Evolutionary conservation across 1,140 invertebrate species (phyloP).

Genomic region (Piezodorus guildinii): DNA sequence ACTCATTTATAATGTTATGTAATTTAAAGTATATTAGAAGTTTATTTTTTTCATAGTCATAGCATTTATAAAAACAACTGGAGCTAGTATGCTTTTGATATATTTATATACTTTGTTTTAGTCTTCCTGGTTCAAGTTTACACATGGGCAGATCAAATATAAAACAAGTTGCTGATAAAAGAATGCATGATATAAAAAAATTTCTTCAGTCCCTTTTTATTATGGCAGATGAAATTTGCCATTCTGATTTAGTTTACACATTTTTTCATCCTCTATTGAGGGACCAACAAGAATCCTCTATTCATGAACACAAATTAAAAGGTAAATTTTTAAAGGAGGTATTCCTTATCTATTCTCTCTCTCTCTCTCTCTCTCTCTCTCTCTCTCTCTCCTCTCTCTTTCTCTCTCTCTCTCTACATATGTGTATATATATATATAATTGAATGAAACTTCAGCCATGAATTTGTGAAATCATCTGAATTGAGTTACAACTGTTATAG

Average conservation of each 20-base stretch:
- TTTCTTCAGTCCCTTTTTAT: constrained; percentile 78
- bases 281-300: constrained; percentile 74
- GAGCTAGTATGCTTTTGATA: not conserved
- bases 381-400: too few relatives aligned
- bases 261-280: constrained; percentile 92
- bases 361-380: too few relatives aligned
- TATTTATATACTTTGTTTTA: constrained; percentile 28
- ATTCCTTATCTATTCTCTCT: too few relatives aligned
- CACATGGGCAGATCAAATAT: constrained; percentile 86
- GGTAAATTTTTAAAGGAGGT: constrained; percentile 30
- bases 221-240: constrained; percentile 83
- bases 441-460: too few relatives aligned
- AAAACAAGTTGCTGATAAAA: constrained; percentile 83
- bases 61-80: too few relatives aligned
- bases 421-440: too few relatives aligned
- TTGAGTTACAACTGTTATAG: too few relatives aligned
- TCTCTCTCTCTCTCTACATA: too few relatives aligned
- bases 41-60: too few relatives aligned
- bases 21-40: too few relatives aligned
- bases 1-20: too few relatives aligned
- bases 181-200: constrained; percentile 71
- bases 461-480: too few relatives aligned
- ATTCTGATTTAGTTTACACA: constrained; percentile 93
- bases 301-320: constrained; percentile 38
- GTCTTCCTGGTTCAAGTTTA: constrained; percentile 55